A percentile compares a stretch with the other conserved stretches of the same genome.
phyloP scores from a whole-genome alignment of 2,113 vertebrate genomes.

The Cygnus atratus region DNA sequence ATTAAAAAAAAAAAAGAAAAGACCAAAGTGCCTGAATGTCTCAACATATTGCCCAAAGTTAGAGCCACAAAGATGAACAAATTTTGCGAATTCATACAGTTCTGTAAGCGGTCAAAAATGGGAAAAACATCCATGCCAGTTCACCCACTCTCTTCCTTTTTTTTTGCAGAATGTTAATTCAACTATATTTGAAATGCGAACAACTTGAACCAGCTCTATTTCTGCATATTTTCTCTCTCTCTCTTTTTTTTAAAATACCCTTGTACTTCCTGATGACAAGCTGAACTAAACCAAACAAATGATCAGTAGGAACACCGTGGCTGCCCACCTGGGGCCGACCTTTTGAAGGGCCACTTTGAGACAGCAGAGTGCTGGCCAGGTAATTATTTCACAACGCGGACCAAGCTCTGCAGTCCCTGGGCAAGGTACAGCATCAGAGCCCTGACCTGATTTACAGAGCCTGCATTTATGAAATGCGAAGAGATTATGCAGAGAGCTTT shows the following conservation, averaged over 20 bases:
- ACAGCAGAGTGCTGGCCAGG: not conserved
- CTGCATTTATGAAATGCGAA: slow-evolving; percentile 3
- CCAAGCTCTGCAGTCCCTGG: slow-evolving; percentile 31
- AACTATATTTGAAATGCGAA: not conserved
- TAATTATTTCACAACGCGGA: not conserved
- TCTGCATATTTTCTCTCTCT: not conserved
- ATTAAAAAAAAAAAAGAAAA: not conserved
- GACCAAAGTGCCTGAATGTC: rapidly evolving
- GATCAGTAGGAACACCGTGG: not conserved
- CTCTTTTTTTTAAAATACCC: not conserved
- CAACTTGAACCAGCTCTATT: not conserved
- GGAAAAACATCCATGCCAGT: not conserved
- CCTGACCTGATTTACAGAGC: slow-evolving; percentile 36
- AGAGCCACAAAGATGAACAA: not conserved
- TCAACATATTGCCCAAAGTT: not conserved
- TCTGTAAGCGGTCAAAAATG: not conserved
- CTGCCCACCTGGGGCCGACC: not conserved
- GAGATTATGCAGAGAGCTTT: slow-evolving; percentile 36
- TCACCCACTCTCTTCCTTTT: not conserved
- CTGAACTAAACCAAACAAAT: not conserved
- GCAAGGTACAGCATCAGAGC: not conserved
- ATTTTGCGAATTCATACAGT: not conserved
- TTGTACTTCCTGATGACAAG: not conserved
- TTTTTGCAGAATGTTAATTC: not conserved
- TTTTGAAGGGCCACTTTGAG: not conserved